Conservation (phyloP, 2,113 vertebrate species). For the Indri indri region DNA sequence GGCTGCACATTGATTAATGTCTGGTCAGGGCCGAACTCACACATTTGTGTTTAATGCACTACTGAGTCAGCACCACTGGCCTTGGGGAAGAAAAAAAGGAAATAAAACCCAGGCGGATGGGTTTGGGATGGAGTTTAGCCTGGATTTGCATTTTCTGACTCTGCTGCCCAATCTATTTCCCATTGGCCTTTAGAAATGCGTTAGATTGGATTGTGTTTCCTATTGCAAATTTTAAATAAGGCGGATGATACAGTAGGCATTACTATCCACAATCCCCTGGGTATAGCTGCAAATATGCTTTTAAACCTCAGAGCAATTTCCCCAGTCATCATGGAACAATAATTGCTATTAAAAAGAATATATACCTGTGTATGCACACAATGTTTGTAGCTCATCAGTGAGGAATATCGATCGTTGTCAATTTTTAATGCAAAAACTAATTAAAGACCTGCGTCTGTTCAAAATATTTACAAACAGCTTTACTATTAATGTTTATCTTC, state of each 20-base stretch:
- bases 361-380: neutral
- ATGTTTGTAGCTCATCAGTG: slow-evolving; percentile 67
- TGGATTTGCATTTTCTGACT: slow-evolving; percentile 64
- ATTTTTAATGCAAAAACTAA: slow-evolving; percentile 78
- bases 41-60: slow-evolving; percentile 68
- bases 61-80: slow-evolving; percentile 64
- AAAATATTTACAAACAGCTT: slow-evolving; percentile 80
- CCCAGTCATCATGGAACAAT: slow-evolving; percentile 79
- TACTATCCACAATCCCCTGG: slow-evolving; percentile 79
- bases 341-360: slow-evolving; percentile 80
- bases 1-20: slow-evolving; percentile 69
- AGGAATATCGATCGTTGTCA: slow-evolving; percentile 70
- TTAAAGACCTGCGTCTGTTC: slow-evolving; percentile 57
- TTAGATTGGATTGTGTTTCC: slow-evolving; percentile 80
- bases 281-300: slow-evolving; percentile 80
- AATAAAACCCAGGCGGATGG: slow-evolving; percentile 54
- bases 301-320: slow-evolving; percentile 80
- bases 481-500: slow-evolving; percentile 59
- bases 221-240: slow-evolving; percentile 82
- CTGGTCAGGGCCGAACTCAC: slow-evolving; percentile 60
- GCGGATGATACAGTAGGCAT: slow-evolving; percentile 79
- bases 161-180: slow-evolving; percentile 59
- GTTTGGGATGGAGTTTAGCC: slow-evolving; percentile 54
- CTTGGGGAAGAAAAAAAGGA: slow-evolving; percentile 44
- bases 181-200: slow-evolving; percentile 67